Percentiles rank a stretch among this genome's conserved stretches.
Evolutionary conservation across 2,888 invertebrate genomes (phyloP).

Genomic region (Sylvicola cinctus): DNA sequence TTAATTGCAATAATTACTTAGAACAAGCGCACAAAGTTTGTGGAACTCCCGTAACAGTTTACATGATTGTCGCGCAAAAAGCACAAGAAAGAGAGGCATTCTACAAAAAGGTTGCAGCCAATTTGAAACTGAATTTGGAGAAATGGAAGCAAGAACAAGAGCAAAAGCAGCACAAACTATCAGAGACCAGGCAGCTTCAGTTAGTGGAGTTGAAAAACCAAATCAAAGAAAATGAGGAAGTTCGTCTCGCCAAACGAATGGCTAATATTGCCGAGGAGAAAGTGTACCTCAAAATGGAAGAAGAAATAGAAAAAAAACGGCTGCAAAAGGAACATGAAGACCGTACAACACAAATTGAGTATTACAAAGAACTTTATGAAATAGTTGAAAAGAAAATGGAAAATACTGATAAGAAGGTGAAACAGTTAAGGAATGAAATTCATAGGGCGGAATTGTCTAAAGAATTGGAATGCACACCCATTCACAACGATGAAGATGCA

Average conservation of each 20-base stretch:
- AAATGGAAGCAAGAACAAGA: constrained; percentile 13
- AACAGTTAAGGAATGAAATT: background rate
- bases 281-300: constrained; percentile 12
- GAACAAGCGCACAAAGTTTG: constrained; percentile 19
- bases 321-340: constrained; percentile 15
- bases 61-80: constrained; percentile 27
- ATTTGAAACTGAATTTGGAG: constrained; percentile 14
- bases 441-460: background rate
- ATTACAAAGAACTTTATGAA: constrained; percentile 15
- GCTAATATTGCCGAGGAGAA: constrained; percentile 15
- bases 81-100: constrained; percentile 29
- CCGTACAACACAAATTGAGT: constrained; percentile 15
- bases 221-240: constrained; percentile 13
- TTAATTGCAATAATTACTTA: constrained; percentile 12
- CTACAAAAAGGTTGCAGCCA: constrained; percentile 29
- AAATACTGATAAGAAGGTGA: constrained; percentile 4
- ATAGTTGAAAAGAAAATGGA: constrained; percentile 8
- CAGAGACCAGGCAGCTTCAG: too few species aligned
- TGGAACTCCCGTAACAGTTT: constrained; percentile 29
- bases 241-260: constrained; percentile 16
- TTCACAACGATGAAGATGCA: background rate
- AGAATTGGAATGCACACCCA: too few species aligned
- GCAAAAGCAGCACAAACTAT: too few species aligned
- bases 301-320: constrained; percentile 14
- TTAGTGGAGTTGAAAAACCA: constrained; percentile 15